These are phyloP conservation scores for Epistrophella euchroma DNA, from an alignment of 2,888 invertebrate genomes.

Conservation along the genomic window DNA sequence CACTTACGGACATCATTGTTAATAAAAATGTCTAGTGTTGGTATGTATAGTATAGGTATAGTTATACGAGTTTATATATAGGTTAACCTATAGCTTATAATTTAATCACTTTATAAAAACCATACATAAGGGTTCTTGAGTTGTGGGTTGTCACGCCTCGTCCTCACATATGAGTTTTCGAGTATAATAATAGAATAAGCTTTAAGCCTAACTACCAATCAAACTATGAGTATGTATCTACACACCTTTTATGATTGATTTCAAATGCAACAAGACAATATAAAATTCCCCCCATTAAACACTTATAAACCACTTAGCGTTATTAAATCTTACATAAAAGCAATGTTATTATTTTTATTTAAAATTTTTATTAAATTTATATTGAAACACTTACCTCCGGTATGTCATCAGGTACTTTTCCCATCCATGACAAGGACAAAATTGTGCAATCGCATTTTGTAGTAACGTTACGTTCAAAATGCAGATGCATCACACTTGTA, in stretches of 20 bases:
- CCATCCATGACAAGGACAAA: slow-evolving; percentile 98
- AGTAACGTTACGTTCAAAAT: slow-evolving; percentile 96
- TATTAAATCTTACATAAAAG: slow-evolving; percentile 23
- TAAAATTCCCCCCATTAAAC: neutral
- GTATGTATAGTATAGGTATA: neutral
- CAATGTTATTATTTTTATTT: neutral
- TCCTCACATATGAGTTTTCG: neutral
- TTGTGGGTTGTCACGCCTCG: slow-evolving; percentile 28
- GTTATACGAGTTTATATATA: neutral
- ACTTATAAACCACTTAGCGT: slow-evolving; percentile 8
- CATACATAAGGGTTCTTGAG: slow-evolving; percentile 26
- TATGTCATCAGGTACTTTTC: slow-evolving; percentile 97
- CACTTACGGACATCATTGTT: slow-evolving; percentile 8
- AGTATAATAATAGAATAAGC: slow-evolving; percentile 61
- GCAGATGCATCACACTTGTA: slow-evolving; percentile 92
- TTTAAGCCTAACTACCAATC: slow-evolving; percentile 32
- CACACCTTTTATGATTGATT: slow-evolving; percentile 30
- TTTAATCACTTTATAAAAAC: slow-evolving; percentile 27
- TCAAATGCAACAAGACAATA: slow-evolving; percentile 33
- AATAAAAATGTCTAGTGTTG: slow-evolving; percentile 16
- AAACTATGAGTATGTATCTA: slow-evolving; percentile 20
- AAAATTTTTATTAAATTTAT: neutral
- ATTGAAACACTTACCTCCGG: slow-evolving; percentile 89
- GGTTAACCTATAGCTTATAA: slow-evolving; percentile 13
- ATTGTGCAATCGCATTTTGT: slow-evolving; percentile 98